These are phyloP conservation scores for Chaetodon trifasciatus DNA, from an alignment of 2,797 vertebrate species.

Conservation along the genomic window DNA sequence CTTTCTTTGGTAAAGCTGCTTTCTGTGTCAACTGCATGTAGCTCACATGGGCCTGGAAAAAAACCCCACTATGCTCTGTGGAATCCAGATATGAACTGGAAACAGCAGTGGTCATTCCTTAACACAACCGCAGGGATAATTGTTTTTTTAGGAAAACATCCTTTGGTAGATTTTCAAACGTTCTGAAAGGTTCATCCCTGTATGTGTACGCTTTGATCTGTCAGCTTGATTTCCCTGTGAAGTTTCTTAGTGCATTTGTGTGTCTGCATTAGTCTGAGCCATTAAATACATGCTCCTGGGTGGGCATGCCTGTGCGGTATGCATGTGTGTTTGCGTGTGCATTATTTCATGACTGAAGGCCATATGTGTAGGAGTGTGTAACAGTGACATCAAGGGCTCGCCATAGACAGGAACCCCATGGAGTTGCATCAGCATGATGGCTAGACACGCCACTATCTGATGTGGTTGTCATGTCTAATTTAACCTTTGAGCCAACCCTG, in stretches of 20 bases:
- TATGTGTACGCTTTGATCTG: slow-evolving; percentile 69
- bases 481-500: slow-evolving; percentile 56
- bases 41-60: neutral
- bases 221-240: slow-evolving; percentile 61
- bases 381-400: slow-evolving; percentile 70
- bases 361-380: slow-evolving; percentile 54
- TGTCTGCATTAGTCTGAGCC: slow-evolving; percentile 41
- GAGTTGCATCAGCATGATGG: slow-evolving; percentile 62
- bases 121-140: slow-evolving; percentile 60
- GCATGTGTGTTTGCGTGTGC: slow-evolving; percentile 46
- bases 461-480: slow-evolving; percentile 61
- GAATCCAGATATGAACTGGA: slow-evolving; percentile 63
- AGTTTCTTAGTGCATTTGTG: slow-evolving; percentile 51
- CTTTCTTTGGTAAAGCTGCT: slow-evolving; percentile 23
- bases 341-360: slow-evolving; percentile 56
- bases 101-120: slow-evolving; percentile 66
- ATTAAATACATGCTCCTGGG: slow-evolving; percentile 37
- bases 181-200: slow-evolving; percentile 62
- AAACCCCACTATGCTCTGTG: slow-evolving; percentile 44
- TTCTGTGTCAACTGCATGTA: slow-evolving; percentile 40
- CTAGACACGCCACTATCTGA: slow-evolving; percentile 53
- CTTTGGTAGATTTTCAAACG: slow-evolving; percentile 66
- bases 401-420: slow-evolving; percentile 58
- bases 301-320: slow-evolving; percentile 42
- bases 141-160: slow-evolving; percentile 63